These are phyloP conservation scores for Paradoxurus hermaphroditus DNA, from an alignment of 2,113 vertebrate genomes.

Conservation along the genomic window DNA sequence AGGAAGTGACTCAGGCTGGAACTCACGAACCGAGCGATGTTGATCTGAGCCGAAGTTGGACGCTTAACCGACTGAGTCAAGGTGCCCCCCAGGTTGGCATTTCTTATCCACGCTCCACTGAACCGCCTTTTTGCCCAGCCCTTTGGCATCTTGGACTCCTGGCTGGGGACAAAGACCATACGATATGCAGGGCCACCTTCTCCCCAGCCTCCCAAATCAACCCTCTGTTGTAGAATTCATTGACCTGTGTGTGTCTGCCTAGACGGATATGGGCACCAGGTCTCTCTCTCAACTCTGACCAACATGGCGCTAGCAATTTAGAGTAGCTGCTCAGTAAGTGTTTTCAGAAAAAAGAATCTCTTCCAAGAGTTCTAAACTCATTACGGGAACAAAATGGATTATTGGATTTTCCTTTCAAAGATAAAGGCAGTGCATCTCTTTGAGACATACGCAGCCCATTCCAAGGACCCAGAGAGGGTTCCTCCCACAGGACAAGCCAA, in stretches of 20 bases:
- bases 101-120: background rate
- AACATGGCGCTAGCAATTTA: accelerated
- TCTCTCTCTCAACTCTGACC: background rate
- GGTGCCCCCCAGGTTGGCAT: background rate
- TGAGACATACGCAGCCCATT: background rate
- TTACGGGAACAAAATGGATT: background rate
- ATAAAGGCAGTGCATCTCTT: background rate
- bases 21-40: too few relatives aligned
- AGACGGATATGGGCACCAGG: background rate
- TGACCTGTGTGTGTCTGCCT: background rate
- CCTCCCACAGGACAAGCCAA: background rate
- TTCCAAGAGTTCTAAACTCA: background rate
- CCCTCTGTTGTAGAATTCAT: background rate
- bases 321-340: background rate
- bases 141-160: background rate
- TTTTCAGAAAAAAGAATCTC: background rate
- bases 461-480: background rate
- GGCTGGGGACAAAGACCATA: background rate
- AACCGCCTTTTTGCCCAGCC: background rate
- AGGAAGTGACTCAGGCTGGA: too few relatives aligned
- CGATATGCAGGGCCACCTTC: background rate
- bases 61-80: too few relatives aligned
- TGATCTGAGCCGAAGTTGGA: too few relatives aligned
- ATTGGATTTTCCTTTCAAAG: conserved; percentile 17
- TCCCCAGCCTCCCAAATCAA: background rate